Conservation (phyloP, 2,113 vertebrate genomes). For the Bubo blakistoni region DNA sequence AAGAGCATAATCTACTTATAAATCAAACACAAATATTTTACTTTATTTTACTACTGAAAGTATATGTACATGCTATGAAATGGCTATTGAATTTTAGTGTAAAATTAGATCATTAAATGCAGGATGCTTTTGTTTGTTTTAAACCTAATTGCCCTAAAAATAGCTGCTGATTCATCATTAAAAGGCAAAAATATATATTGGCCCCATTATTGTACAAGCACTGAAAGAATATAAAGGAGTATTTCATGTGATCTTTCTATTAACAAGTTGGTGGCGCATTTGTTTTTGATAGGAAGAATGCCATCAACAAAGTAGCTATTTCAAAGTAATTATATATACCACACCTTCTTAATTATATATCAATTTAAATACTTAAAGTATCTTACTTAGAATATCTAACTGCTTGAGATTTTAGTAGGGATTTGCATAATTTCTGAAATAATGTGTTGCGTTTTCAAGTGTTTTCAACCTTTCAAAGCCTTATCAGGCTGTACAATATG, state of each 20-base stretch:
- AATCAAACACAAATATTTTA: background rate
- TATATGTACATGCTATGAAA: background rate
- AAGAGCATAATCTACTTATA: background rate
- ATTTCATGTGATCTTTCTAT: background rate
- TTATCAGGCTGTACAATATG: background rate
- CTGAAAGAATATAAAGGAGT: background rate
- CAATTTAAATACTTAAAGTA: background rate
- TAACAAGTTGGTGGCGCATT: background rate
- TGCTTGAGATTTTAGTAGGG: background rate
- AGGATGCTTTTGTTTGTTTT: slow-evolving; percentile 2
- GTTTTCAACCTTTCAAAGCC: background rate
- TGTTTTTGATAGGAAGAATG: background rate
- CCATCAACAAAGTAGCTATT: background rate
- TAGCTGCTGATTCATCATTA: background rate
- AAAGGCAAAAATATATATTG: background rate
- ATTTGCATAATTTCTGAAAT: background rate
- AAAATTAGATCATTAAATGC: slow-evolving; percentile 5
- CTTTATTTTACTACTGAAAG: background rate
- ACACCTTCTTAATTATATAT: background rate
- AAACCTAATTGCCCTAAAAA: slow-evolving; percentile 6
- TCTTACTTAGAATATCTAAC: background rate
- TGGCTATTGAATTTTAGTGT: background rate
- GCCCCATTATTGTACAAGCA: background rate
- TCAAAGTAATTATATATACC: background rate
- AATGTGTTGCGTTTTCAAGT: background rate